Evolutionary conservation across 2,888 invertebrate genomes (phyloP).

Genomic region (Netelia inedita): DNA sequence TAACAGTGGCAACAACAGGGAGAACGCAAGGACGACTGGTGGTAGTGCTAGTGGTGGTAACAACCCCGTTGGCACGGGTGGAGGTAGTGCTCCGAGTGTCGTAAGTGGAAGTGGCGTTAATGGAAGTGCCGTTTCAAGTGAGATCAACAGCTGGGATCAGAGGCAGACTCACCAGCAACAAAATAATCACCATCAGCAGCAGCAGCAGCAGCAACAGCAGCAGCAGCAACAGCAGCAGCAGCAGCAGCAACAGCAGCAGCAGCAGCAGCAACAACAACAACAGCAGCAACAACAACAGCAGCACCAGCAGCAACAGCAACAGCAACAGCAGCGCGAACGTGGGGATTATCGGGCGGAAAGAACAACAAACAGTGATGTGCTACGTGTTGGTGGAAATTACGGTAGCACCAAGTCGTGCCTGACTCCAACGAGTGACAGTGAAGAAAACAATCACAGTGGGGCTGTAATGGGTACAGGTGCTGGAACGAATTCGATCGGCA

Average conservation of each 20-base stretch:
- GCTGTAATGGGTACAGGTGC: constrained; percentile 26
- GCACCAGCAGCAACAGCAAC: constrained; percentile 70
- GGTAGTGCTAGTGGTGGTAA: constrained; percentile 66
- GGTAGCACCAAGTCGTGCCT: constrained; percentile 74
- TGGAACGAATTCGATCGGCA: constrained; percentile 56
- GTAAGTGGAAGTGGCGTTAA: constrained; percentile 53
- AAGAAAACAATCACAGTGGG: constrained; percentile 68
- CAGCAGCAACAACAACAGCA: constrained; percentile 74
- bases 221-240: constrained; percentile 59
- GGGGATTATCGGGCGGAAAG: constrained; percentile 80
- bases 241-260: constrained; percentile 42
- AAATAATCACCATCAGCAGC: constrained; percentile 41
- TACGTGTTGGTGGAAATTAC: constrained; percentile 71
- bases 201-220: constrained; percentile 46
- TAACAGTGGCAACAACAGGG: constrained; percentile 65
- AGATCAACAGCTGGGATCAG: constrained; percentile 58
- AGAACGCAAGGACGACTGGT: constrained; percentile 78
- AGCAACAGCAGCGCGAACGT: constrained; percentile 74
- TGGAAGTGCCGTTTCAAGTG: constrained; percentile 69
- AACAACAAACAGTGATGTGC: constrained; percentile 79
- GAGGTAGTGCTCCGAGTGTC: constrained; percentile 56
- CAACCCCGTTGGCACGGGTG: constrained; percentile 36
- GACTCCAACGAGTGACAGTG: constrained; percentile 78
- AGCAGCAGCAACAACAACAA: constrained; percentile 54
- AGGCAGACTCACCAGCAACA: constrained; percentile 60